Evolutionary conservation across 2,888 invertebrate genomes (phyloP), one percentile per base, ranked within the genome.

Genomic region (Hololepta plana): DNA sequence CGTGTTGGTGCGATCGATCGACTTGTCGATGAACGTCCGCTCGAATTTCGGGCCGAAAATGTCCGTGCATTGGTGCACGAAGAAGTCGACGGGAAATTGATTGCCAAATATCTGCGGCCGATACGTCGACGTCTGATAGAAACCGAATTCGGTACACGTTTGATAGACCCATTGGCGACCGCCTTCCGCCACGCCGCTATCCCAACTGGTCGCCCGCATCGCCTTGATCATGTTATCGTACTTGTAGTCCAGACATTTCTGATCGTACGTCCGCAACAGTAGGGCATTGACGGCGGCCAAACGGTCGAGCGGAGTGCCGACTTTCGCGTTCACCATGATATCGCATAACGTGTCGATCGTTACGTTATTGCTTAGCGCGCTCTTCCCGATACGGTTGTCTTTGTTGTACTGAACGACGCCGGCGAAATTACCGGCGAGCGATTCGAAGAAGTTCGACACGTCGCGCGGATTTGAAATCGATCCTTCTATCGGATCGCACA

Each of bases 111-210:
- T 37, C 53, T 65, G 58, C 2, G 59, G 55, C 30, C 60, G 59
- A 3, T 62, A 65, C 0, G 72, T 69, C 0, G 90, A 85, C 0
- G 87, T 81, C 59, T 95, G 93, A 53, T 76, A 95, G 53, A 82
- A 95, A 13, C 91, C 93, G 49, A 93, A 95, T 51, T 95, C 95
- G 1, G 81, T 85, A 48, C 93, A 95, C 0, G 91, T 91, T 55
- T 93, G 93, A 50, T 88, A 93, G 31, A 67, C 74, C 93, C 93
- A 93, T 43, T 84, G 82, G 0, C 91, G 74, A 37, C 62, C 62
- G 59, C 75, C 76, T 49, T 70, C 71, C 8, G 72, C 64, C 23
- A 55, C 53, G 35, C 57, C 54, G 5, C 63, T 60, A 7, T 63
- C 55, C 80, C 80, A 87, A 3, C 67, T 62, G 2, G 56, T 52